A percentile compares a stretch with the other conserved stretches of the same genome.
Evolutionary conservation across 2,888 invertebrate genomes (phyloP).

Genomic region (Drosophila birchii): DNA sequence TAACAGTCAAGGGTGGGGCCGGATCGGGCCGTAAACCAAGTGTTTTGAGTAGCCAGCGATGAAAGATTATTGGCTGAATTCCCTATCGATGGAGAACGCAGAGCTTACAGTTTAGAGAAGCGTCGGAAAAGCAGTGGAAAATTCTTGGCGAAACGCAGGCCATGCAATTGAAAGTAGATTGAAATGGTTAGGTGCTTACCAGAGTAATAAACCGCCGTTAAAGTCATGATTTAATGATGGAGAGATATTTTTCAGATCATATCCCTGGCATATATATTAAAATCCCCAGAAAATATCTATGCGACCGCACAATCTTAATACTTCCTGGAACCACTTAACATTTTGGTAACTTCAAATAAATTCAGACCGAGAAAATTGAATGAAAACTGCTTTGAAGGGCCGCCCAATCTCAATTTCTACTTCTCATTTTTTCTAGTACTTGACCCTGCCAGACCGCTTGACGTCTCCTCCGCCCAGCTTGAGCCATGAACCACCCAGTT

Average conservation of each 20-base stretch:
- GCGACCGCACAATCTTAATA: neutral
- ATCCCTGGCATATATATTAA: neutral
- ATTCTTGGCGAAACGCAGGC: slow-evolving; percentile 1
- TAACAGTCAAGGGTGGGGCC: slow-evolving; percentile 45
- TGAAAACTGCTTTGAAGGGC: slow-evolving; percentile 15
- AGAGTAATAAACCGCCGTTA: neutral
- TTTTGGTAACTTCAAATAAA: neutral
- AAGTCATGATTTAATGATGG: slow-evolving; percentile 12
- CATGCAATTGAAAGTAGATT: slow-evolving; percentile 3
- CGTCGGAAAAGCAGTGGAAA: slow-evolving; percentile 6
- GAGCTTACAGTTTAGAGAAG: neutral
- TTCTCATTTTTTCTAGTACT: neutral
- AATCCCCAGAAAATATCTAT: neutral
- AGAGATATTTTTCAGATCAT: slow-evolving; percentile 5
- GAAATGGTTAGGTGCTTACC: slow-evolving; percentile 4
- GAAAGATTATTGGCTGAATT: slow-evolving; percentile 29
- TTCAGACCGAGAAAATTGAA: neutral
- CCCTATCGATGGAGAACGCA: slow-evolving; percentile 4
- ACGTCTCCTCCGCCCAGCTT: slow-evolving; percentile 33
- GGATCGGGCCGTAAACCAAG: slow-evolving; percentile 24
- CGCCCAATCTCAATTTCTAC: slow-evolving; percentile 8
- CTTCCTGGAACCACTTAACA: slow-evolving; percentile 12
- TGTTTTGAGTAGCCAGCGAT: slow-evolving; percentile 43
- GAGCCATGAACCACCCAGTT: slow-evolving; percentile 15
- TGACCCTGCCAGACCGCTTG: slow-evolving; percentile 46